Conservation (phyloP, 2,113 vertebrate species). For the Paramormyrops kingsleyae region DNA sequence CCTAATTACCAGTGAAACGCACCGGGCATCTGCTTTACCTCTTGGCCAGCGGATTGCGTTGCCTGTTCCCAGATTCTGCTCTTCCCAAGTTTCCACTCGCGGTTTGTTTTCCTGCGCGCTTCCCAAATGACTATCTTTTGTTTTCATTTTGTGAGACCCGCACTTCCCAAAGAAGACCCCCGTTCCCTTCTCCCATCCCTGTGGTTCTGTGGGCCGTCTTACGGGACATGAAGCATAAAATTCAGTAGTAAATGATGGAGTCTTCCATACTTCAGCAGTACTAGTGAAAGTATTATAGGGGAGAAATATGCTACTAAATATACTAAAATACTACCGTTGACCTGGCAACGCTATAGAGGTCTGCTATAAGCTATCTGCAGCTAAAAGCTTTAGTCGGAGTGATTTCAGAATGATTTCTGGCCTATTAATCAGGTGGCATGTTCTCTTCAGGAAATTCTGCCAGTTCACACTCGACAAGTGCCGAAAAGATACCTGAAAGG, state of each 20-base stretch:
- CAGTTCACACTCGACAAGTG: neutral
- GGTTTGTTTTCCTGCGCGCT: neutral
- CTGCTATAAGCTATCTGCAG: neutral
- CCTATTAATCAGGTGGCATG: constrained; percentile 2
- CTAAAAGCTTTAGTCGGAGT: constrained; percentile 3
- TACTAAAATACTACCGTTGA: neutral
- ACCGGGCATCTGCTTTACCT: neutral
- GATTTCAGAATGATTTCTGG: constrained; percentile 6
- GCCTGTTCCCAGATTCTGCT: neutral
- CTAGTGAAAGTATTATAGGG: neutral
- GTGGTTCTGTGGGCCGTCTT: neutral
- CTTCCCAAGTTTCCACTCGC: neutral
- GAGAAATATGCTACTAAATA: neutral
- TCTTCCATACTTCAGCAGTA: neutral
- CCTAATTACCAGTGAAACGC: neutral
- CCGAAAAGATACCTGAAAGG: neutral
- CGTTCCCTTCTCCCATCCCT: neutral
- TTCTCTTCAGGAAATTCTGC: neutral
- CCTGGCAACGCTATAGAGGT: neutral
- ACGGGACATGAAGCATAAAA: neutral
- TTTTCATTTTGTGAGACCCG: neutral
- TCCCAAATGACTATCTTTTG: neutral
- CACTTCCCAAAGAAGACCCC: neutral
- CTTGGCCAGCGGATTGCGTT: neutral
- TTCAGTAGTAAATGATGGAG: neutral